Evolutionary conservation across 2,797 vertebrate species (phyloP).

Genomic region (Fistularia commersonii): DNA sequence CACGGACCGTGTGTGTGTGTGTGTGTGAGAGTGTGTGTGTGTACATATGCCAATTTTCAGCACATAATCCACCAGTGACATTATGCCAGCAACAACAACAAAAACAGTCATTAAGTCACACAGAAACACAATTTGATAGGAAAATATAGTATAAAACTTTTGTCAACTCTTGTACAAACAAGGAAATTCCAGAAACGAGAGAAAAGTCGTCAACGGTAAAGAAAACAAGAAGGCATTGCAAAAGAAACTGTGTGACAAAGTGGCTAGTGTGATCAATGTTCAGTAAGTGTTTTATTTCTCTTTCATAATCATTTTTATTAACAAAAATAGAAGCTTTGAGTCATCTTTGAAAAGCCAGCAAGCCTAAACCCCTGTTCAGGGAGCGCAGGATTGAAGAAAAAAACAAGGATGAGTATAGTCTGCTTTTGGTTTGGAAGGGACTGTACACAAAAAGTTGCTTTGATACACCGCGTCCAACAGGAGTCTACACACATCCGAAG

Average conservation of each 20-base stretch:
- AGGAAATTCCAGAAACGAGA: conserved; percentile 41
- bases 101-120: conserved; percentile 57
- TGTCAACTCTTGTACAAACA: conserved; percentile 63
- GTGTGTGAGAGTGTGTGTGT: too few species aligned
- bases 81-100: conserved; percentile 39
- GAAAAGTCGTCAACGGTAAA: conserved; percentile 17
- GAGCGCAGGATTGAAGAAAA: conserved; percentile 32
- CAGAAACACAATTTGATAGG: conserved; percentile 69
- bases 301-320: conserved; percentile 72
- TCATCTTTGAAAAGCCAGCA: conserved; percentile 72
- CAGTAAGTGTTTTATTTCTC: conserved; percentile 71
- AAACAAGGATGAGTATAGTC: conserved; percentile 58
- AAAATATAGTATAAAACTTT: conserved; percentile 83
- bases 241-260: conserved; percentile 68
- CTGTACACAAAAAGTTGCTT: conserved; percentile 63
- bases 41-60: conserved; percentile 25
- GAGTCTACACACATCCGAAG: conserved; percentile 63
- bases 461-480: conserved; percentile 55
- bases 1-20: neutral
- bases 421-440: conserved; percentile 68
- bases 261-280: conserved; percentile 76
- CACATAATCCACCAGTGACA: conserved; percentile 58
- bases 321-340: conserved; percentile 84
- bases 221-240: conserved; percentile 55
- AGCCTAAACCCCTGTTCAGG: conserved; percentile 48